These are phyloP conservation scores for Caranx ignobilis DNA, from an alignment of 2,113 vertebrate species.

Conservation along the genomic window DNA sequence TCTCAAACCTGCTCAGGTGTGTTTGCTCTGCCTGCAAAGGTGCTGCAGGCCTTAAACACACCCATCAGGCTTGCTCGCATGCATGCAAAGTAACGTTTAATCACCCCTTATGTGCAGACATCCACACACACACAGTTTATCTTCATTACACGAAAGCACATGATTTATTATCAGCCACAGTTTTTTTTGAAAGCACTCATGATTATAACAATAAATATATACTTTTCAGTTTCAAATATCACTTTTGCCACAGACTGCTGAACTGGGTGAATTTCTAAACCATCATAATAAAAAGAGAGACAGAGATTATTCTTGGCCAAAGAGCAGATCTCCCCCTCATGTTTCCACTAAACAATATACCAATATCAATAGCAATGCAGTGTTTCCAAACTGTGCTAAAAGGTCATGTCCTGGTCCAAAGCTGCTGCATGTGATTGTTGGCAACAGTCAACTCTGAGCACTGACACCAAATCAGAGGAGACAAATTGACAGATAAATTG, in stretches of 20 bases:
- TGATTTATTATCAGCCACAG: conserved; percentile 15
- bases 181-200: neutral
- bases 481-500: conserved; percentile 60
- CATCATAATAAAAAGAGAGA: neutral
- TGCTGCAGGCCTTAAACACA: conserved; percentile 38
- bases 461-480: conserved; percentile 44
- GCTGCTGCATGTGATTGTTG: conserved; percentile 9
- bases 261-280: conserved; percentile 17
- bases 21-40: conserved; percentile 59
- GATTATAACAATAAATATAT: conserved; percentile 31
- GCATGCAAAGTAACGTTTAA: conserved; percentile 22
- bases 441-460: conserved; percentile 14
- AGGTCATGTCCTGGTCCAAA: conserved; percentile 29
- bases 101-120: conserved; percentile 22
- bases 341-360: conserved; percentile 8
- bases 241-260: conserved; percentile 31
- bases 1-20: conserved; percentile 63
- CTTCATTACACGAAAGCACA: neutral
- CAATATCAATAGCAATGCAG: neutral
- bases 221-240: conserved; percentile 40
- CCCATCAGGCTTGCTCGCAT: conserved; percentile 16
- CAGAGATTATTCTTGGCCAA: conserved; percentile 20
- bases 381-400: neutral
- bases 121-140: neutral
- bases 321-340: neutral